phyloP scores from a whole-genome alignment of 2,888 invertebrate species.

The Eupeodes latifasciatus region DNA sequence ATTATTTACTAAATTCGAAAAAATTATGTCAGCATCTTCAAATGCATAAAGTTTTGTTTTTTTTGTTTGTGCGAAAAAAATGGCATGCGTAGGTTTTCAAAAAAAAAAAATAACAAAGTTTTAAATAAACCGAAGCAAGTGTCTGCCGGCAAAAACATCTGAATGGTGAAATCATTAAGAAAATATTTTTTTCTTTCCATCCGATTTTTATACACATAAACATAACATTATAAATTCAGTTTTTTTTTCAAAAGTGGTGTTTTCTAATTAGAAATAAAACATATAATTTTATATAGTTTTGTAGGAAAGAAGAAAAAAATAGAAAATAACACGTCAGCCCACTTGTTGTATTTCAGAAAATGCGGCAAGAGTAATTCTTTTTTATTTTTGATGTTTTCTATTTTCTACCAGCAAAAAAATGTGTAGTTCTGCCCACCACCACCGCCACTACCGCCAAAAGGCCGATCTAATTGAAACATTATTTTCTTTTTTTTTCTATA shows the following conservation, averaged over 20 bases:
- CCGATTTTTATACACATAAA: slow-evolving; percentile 3
- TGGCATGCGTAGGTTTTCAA: slow-evolving; percentile 32
- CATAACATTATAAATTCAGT: slow-evolving; percentile 4
- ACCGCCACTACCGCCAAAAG: not conserved
- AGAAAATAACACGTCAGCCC: slow-evolving; percentile 62
- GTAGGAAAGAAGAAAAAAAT: not conserved
- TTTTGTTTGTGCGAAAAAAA: slow-evolving; percentile 6
- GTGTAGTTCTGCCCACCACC: not conserved
- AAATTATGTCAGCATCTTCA: slow-evolving; percentile 55
- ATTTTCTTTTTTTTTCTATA: not conserved
- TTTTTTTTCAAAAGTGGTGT: slow-evolving; percentile 55
- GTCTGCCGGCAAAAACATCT: slow-evolving; percentile 68
- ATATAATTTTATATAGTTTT: not conserved
- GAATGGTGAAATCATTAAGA: slow-evolving; percentile 72
- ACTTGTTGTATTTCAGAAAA: slow-evolving; percentile 67
- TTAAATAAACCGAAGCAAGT: slow-evolving; percentile 65
- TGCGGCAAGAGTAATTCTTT: slow-evolving; percentile 15
- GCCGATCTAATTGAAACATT: slow-evolving; percentile 6
- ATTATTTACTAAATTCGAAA: slow-evolving; percentile 25
- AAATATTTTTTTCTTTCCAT: slow-evolving; percentile 56
- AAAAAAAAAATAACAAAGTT: slow-evolving; percentile 22
- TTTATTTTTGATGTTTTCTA: not conserved
- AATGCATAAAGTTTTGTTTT: slow-evolving; percentile 30
- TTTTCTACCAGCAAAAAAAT: not conserved
- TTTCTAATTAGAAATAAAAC: slow-evolving; percentile 56